Conservation (phyloP, 1,140 invertebrate species). For the Drosophila lacertosa region DNA sequence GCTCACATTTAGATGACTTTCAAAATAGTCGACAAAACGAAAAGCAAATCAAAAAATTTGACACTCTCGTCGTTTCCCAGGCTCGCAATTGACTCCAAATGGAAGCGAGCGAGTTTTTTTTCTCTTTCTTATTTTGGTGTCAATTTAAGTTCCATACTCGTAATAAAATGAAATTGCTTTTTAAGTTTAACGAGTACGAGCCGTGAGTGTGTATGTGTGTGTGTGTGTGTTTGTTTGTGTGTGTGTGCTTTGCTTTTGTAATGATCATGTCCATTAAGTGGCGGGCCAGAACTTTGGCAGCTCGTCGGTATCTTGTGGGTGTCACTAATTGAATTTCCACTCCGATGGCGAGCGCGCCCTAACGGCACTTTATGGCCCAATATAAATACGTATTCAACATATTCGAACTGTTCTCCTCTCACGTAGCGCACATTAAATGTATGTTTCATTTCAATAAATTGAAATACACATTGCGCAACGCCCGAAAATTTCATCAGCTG, state of each 20-base stretch:
- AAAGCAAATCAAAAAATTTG: slow-evolving; percentile 30
- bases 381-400: no score
- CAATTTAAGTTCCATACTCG: slow-evolving; percentile 66
- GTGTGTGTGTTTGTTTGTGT: slow-evolving; percentile 2
- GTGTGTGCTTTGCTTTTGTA: slow-evolving; percentile 35
- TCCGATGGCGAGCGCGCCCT: slow-evolving; percentile 33
- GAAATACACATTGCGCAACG: slow-evolving; percentile 44
- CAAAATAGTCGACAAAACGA: slow-evolving; percentile 21
- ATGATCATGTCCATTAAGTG: slow-evolving; percentile 48
- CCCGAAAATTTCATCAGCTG: slow-evolving; percentile 1
- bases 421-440: slow-evolving; percentile 43
- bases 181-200: slow-evolving; percentile 53
- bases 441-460: slow-evolving; percentile 49
- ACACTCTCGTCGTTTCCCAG: slow-evolving; percentile 43
- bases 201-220: background rate
- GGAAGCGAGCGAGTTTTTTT: slow-evolving; percentile 29
- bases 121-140: slow-evolving; percentile 48
- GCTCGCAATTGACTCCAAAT: slow-evolving; percentile 40
- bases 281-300: slow-evolving; percentile 30
- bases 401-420: slow-evolving; percentile 18
- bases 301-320: slow-evolving; percentile 53
- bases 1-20: slow-evolving; percentile 41
- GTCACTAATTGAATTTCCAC: slow-evolving; percentile 77
- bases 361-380: slow-evolving; percentile 58
- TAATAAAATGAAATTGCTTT: slow-evolving; percentile 74